Evolutionary conservation across 2,113 vertebrate species (phyloP), one percentile per base, ranked within the genome.

Genomic region (Oophaga pumilio): DNA sequence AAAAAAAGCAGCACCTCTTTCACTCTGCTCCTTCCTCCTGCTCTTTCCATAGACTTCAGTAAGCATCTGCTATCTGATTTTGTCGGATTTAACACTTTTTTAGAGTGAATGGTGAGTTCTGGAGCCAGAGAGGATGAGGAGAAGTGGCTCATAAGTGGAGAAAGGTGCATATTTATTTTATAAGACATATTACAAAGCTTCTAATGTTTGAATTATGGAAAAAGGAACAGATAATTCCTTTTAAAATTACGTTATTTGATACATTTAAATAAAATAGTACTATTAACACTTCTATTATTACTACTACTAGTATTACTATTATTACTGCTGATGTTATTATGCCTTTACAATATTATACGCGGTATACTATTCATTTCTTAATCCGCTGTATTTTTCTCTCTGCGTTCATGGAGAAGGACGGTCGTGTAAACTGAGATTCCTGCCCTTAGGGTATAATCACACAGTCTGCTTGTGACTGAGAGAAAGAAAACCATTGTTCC

Each of bases 401-500:
- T 57, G 53, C 1, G 6, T 57, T 59, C 24, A 56, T 18, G n/a
- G n/a, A 79, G 53, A 79, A 28, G 76, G 53, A 26, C 53, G n/a
- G 14, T 56, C 52, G 1, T 79, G 53, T 79, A 79, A 79, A 18
- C 76, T 26, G 76, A 79, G 76, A 79, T 79, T 59, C 53, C 76
- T 26, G n/a, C 76, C 76, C 76, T 57, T 8, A 18, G 76, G 76
- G 52, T 57, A 56, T 57, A 57, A 79, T 57, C 53, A 57, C 76
- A 79, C 76, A 26, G 76, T 79, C 76, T 79, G 76, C 76, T 79
- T 26, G 76, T 57, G 24, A 13, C 50, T 26, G 53, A 79, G 52
- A 56, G 53, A 79, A 57, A 79, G 53, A 59, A 26, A 57, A 59
- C 52, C n/a, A 79, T 57, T 57, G 76, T 57, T 79, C 24, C 76